A percentile compares a stretch with the other conserved stretches of the same genome.
These are phyloP conservation scores for Carposina sasakii DNA, from an alignment of 1,140 invertebrate genomes.

Conservation along the genomic window DNA sequence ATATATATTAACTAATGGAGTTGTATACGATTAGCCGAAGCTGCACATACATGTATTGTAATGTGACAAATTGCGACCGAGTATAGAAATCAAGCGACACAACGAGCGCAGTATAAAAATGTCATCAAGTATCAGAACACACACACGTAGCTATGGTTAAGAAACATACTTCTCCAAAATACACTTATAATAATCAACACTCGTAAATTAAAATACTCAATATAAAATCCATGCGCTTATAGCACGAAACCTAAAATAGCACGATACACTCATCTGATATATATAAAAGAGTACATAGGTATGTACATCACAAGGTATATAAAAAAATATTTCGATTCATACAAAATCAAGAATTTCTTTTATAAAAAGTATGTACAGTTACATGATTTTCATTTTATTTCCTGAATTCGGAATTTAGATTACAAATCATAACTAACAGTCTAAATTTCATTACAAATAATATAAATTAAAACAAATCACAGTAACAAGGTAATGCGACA, in stretches of 20 bases:
- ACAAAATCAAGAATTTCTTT: slow-evolving; percentile 29
- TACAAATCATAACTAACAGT: slow-evolving; percentile 34
- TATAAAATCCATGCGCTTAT: slow-evolving; percentile 65
- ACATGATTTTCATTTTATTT: slow-evolving; percentile 44
- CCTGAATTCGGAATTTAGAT: slow-evolving; percentile 47
- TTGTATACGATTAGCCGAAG: too few species aligned
- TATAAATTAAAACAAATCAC: slow-evolving; percentile 66
- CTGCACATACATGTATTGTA: too few species aligned
- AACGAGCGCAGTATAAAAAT: too few species aligned
- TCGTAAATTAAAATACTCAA: slow-evolving; percentile 57
- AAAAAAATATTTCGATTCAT: slow-evolving; percentile 36
- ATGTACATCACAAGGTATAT: slow-evolving; percentile 35
- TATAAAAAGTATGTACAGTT: slow-evolving; percentile 36
- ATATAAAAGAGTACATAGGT: slow-evolving; percentile 44
- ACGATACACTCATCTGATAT: slow-evolving; percentile 32
- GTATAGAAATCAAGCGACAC: too few species aligned
- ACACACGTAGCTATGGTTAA: too few species aligned
- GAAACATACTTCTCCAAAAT: slow-evolving; percentile 60
- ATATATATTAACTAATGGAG: too few species aligned
- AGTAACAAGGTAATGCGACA: slow-evolving; percentile 64
- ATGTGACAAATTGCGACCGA: too few species aligned
- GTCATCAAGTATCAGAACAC: too few species aligned
- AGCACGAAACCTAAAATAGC: slow-evolving; percentile 57
- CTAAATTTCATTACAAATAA: slow-evolving; percentile 14
- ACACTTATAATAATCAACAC: slow-evolving; percentile 57